Percentiles rank a stretch among this genome's conserved stretches.
Conservation (phyloP, 2,797 vertebrate genomes). For the Anolis apletophallus region DNA sequence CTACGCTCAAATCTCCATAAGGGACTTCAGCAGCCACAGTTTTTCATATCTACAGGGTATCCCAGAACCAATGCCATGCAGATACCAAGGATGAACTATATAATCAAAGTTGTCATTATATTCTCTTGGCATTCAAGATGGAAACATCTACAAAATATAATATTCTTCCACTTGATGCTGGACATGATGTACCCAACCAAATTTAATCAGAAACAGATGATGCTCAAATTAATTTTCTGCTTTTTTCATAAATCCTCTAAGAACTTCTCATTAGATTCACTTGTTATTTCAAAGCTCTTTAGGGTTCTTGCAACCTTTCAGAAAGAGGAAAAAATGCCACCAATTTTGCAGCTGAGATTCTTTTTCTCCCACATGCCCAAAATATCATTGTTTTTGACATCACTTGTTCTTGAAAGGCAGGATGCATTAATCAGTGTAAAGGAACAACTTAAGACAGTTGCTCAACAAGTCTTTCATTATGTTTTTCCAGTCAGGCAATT, state of each 20-base stretch:
- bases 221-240: neutral
- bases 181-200: neutral
- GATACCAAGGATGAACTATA: too few species aligned
- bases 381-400: neutral
- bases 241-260: slow-evolving; percentile 15
- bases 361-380: neutral
- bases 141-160: slow-evolving; percentile 6
- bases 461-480: slow-evolving; percentile 25
- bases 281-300: slow-evolving; percentile 21
- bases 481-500: slow-evolving; percentile 18
- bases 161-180: neutral
- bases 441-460: slow-evolving; percentile 32
- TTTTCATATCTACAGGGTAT: too few species aligned
- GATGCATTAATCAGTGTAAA: slow-evolving; percentile 39
- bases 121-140: slow-evolving; percentile 19
- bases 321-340: slow-evolving; percentile 1
- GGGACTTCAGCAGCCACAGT: too few species aligned
- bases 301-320: neutral
- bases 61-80: too few species aligned
- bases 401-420: neutral
- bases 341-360: neutral
- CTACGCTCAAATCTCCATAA: too few species aligned
- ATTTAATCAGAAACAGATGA: neutral
- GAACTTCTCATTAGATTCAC: slow-evolving; percentile 16
- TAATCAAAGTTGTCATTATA: neutral